Percentiles rank a stretch among this genome's conserved stretches.
These are phyloP conservation scores for Gambusia affinis DNA, from an alignment of 2,113 vertebrate genomes.

Conservation along the genomic window DNA sequence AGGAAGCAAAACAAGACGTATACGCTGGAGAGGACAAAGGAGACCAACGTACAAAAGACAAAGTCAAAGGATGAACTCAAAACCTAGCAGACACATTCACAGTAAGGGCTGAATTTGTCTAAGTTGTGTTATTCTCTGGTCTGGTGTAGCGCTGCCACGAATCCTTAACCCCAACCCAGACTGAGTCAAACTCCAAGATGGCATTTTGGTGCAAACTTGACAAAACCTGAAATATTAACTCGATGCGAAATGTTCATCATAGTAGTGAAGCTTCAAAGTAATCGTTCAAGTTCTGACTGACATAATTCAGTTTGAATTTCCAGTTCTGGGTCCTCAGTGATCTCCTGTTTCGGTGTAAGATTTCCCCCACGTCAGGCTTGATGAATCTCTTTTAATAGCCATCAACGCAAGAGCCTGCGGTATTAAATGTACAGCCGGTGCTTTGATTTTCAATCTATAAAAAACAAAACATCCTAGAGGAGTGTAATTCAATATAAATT, in stretches of 20 bases:
- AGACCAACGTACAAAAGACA: background rate
- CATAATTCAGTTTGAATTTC: background rate
- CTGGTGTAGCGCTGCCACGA: background rate
- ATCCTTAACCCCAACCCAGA: background rate
- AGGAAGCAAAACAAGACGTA: background rate
- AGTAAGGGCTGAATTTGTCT: background rate
- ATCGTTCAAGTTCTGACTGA: background rate
- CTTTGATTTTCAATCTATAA: background rate
- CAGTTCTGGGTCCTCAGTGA: background rate
- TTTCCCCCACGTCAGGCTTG: background rate
- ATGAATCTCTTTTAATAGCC: background rate
- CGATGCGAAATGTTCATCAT: background rate
- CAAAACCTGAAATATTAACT: background rate
- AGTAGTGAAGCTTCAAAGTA: background rate
- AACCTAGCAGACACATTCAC: too few species aligned
- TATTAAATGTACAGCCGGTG: background rate
- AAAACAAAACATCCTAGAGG: background rate
- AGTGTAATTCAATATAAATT: background rate
- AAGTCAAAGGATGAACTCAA: too few species aligned
- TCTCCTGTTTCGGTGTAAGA: slow-evolving; percentile 5
- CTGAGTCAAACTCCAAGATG: too few species aligned
- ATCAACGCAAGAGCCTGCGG: background rate
- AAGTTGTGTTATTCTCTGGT: background rate
- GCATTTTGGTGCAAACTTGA: background rate
- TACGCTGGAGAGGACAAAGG: background rate